phyloP scores from a whole-genome alignment of 2,888 invertebrate genomes.

The Trichogramma evanescens region DNA sequence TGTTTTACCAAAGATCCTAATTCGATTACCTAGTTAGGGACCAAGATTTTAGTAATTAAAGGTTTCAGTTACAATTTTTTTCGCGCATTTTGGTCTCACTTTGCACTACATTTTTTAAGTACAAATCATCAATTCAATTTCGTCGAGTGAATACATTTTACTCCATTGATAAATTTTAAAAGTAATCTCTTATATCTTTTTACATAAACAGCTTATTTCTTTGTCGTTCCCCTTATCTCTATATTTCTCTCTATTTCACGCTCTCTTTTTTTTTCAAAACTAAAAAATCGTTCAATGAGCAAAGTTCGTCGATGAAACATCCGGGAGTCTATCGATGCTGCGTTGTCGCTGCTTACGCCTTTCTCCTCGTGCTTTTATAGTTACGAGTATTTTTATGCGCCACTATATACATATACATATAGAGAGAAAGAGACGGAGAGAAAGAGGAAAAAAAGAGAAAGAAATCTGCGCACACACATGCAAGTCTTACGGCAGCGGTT shows the following conservation, averaged over 20 bases:
- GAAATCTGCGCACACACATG: not conserved
- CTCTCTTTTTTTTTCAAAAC: constrained; percentile 1
- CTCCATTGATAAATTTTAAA: too few relatives aligned
- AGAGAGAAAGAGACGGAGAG: constrained; percentile 2
- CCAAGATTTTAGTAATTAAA: too few relatives aligned
- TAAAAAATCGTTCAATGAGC: too few relatives aligned
- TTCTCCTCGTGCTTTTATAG: constrained; percentile 15
- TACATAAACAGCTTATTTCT: not conserved
- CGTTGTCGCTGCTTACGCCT: constrained; percentile 10
- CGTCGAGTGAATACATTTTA: too few relatives aligned
- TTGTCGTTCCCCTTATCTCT: constrained; percentile 4
- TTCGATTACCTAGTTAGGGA: too few relatives aligned
- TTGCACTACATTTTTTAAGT: too few relatives aligned
- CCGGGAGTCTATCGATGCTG: constrained; percentile 1
- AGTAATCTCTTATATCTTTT: constrained; percentile 6
- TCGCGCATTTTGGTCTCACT: too few relatives aligned
- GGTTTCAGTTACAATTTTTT: too few relatives aligned
- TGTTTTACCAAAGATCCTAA: too few relatives aligned
- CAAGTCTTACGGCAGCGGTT: too few relatives aligned
- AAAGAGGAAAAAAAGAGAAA: not conserved
- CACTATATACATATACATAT: not conserved
- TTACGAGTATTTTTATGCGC: constrained; percentile 1
- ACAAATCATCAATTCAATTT: too few relatives aligned
- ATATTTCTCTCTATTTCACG: constrained; percentile 11
- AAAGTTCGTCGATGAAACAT: too few relatives aligned